phyloP scores from a whole-genome alignment of 2,888 invertebrate species.

The Yponomeuta evonymella region DNA sequence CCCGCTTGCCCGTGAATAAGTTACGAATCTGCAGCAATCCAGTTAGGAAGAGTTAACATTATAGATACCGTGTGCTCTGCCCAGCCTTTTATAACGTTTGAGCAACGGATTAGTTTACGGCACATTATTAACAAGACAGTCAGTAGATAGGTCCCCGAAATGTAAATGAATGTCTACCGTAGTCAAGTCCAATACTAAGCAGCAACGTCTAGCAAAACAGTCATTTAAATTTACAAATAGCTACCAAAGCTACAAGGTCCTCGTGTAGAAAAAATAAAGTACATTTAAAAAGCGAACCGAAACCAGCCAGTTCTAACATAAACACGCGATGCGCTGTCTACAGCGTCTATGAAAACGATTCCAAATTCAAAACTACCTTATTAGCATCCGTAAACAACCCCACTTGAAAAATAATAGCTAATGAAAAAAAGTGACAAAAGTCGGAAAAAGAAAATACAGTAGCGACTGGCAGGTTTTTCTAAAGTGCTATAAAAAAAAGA shows the following conservation, averaged over 20 bases:
- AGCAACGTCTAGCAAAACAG: neutral
- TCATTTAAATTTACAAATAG: neutral
- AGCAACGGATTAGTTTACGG: neutral
- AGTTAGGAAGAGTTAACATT: constrained; percentile 41
- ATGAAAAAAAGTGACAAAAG: constrained; percentile 33
- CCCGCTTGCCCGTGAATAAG: constrained; percentile 44
- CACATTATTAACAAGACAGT: too few relatives aligned
- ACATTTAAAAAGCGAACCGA: neutral
- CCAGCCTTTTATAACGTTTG: neutral
- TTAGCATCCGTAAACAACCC: constrained; percentile 46
- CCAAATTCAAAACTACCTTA: constrained; percentile 28
- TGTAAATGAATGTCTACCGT: too few relatives aligned
- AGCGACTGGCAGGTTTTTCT: constrained; percentile 22
- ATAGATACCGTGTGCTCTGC: neutral
- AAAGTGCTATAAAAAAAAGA: constrained; percentile 34
- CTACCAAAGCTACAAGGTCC: neutral
- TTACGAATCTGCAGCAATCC: constrained; percentile 48
- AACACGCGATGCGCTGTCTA: neutral
- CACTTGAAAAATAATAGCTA: constrained; percentile 29
- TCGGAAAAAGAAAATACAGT: constrained; percentile 42
- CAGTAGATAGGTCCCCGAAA: too few relatives aligned
- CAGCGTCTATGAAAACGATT: constrained; percentile 10
- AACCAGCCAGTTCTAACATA: neutral
- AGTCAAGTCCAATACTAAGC: too few relatives aligned
- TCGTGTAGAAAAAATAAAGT: neutral